Base-by-base conservation (phyloP, 2,113 vertebrate species). In the Acrocephalus kingi region DNA sequence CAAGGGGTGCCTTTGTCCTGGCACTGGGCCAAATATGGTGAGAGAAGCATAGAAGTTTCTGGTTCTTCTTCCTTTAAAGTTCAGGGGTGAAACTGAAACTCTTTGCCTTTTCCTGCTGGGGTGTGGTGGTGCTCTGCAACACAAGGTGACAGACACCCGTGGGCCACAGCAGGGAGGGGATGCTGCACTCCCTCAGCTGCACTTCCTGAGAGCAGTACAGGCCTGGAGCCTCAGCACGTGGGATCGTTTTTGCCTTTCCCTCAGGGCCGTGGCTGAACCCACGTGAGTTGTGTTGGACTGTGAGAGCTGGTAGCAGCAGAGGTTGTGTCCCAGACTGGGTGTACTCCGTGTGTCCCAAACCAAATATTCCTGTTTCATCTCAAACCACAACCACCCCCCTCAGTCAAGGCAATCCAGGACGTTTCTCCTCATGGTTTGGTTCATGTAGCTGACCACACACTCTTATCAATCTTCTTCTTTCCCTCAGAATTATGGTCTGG, bases 401-500 rank as follows among this genome's bases (percentile, higher is more conserved):
- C 27, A 27, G 35, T 51, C 63, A 39, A 5, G 12, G 4, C 61
- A 27, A 6, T 5, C 37, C n/a, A 7, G 62, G 33, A 10, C 2
- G 10, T 35, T 66, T 25, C 41, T 63, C 37, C 19, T 55, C 72
- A 1, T 3, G 0, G 31, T 27, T 48, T 10, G 54, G 3, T 46
- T 82, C 8, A 1, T 1, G 1, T 2, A 45, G 30, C 39, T 85
- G 61, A 30, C 45, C 28, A 30, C 5, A 8, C 11, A 1, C 35
- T 35, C 41, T 7, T 25, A 8, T 39, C 56, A 8, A 20, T 58
- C 39, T 30, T 74, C 59, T 94, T 83, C 62, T 93, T 61, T 87
- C 46, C 51, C 78, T 37, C 97, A 99, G 99, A 99, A 99, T 88
- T 99, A 99, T 1, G 99, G 98, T 75, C 88, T 99, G 61, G 99